Conservation (phyloP, 2,888 invertebrate genomes). For the Hipparchia sbordonii region DNA sequence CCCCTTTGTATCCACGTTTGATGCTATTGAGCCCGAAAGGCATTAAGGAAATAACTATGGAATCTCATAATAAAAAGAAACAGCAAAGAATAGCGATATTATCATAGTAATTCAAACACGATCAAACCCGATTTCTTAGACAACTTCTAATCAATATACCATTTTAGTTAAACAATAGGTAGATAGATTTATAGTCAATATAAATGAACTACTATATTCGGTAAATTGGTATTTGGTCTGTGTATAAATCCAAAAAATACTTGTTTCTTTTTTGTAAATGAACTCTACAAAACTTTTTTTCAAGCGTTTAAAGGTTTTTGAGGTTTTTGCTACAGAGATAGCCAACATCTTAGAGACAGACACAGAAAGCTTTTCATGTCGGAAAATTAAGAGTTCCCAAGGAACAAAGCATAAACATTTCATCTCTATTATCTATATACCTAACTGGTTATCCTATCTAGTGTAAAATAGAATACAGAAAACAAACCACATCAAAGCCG, state of each 20-base stretch:
- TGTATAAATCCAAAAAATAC: not conserved
- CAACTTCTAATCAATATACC: not conserved
- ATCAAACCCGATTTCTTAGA: not conserved
- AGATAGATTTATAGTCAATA: not conserved
- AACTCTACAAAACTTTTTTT: not conserved
- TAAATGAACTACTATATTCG: not conserved
- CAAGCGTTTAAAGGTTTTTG: too few relatives aligned
- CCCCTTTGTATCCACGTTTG: constrained; percentile 64
- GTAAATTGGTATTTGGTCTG: not conserved
- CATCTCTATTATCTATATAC: too few relatives aligned
- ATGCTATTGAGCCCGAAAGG: constrained; percentile 64
- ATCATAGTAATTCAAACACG: not conserved
- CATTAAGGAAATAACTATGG: constrained; percentile 35
- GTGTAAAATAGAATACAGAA: not conserved
- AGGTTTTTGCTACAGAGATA: too few relatives aligned
- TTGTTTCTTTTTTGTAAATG: not conserved
- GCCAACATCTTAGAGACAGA: too few relatives aligned
- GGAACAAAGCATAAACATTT: too few relatives aligned
- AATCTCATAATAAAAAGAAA: not conserved
- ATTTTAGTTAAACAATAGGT: not conserved
- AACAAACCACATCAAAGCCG: constrained; percentile 1
- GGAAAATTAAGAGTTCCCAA: too few relatives aligned
- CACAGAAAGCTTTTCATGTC: too few relatives aligned
- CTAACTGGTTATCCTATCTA: not conserved
- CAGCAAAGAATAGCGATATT: not conserved